These are phyloP conservation scores for Drosophila peninsularis DNA, from an alignment of 2,888 invertebrate species.

Conservation along the genomic window DNA sequence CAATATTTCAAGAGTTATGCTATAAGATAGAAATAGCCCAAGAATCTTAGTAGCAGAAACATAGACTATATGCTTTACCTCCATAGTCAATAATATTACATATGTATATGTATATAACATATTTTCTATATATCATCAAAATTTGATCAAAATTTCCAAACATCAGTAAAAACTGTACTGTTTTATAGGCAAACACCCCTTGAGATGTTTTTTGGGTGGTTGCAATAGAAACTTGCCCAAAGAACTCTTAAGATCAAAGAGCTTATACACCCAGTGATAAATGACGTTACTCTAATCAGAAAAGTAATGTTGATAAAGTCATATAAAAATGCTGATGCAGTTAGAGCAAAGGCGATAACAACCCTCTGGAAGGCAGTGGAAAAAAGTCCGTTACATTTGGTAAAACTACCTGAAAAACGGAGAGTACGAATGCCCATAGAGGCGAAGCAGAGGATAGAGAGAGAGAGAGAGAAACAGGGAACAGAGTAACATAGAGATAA, in stretches of 20 bases:
- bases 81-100: too few species aligned
- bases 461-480: neutral
- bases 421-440: conserved; percentile 46
- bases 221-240: neutral
- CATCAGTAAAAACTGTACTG: conserved; percentile 9
- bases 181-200: neutral
- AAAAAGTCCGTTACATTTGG: conserved; percentile 58
- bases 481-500: conserved; percentile 18
- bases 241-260: neutral
- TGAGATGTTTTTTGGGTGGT: neutral
- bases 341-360: conserved; percentile 5
- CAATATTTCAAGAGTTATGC: too few species aligned
- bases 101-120: too few species aligned
- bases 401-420: conserved; percentile 52
- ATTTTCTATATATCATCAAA: too few species aligned
- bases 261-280: neutral
- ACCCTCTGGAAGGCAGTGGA: conserved; percentile 6
- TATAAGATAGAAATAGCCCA: too few species aligned
- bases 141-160: too few species aligned
- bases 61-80: too few species aligned
- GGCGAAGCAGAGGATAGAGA: neutral
- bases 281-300: conserved; percentile 7
- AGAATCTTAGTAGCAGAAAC: too few species aligned
- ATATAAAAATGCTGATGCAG: conserved; percentile 14
- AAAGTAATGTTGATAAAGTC: neutral